Percentiles rank a stretch among this genome's conserved stretches.
phyloP scores from a whole-genome alignment of 2,888 invertebrate species.

The Arge pagana region DNA sequence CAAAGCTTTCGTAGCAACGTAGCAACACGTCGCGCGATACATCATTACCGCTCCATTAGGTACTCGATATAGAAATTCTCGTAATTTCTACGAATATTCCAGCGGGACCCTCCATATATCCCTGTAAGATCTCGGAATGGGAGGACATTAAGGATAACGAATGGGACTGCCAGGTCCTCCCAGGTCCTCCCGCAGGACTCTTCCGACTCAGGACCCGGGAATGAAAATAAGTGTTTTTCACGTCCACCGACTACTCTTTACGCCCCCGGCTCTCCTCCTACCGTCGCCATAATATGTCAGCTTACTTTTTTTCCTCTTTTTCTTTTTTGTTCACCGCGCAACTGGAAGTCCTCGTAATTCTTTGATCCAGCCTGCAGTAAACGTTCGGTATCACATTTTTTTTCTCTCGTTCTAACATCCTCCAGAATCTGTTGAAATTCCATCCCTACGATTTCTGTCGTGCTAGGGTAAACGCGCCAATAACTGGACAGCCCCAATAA shows the following conservation, averaged over 20 bases:
- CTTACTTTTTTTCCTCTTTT: conserved; percentile 32
- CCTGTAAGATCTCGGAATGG: conserved; percentile 37
- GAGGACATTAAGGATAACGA: conserved; percentile 56
- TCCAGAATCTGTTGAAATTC: neutral
- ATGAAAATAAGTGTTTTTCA: conserved; percentile 53
- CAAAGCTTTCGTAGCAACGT: too few species aligned
- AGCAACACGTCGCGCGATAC: too few species aligned
- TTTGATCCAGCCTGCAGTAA: too few species aligned
- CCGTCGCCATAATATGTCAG: too few species aligned
- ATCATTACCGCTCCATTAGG: too few species aligned
- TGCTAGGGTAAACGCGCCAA: neutral
- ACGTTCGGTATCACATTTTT: too few species aligned
- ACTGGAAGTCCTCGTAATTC: conserved; percentile 19
- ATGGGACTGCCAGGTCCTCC: too few species aligned
- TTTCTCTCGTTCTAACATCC: neutral
- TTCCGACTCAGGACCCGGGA: conserved; percentile 50
- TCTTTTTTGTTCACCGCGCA: conserved; percentile 33
- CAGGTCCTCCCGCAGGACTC: conserved; percentile 52
- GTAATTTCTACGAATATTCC: conserved; percentile 46
- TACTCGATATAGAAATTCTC: too few species aligned
- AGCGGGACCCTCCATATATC: conserved; percentile 31
- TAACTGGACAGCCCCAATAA: neutral
- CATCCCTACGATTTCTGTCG: neutral
- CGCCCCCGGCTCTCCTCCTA: conserved; percentile 9
- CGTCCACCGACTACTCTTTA: conserved; percentile 34